These are phyloP conservation scores for Petroica traversi DNA, from an alignment of 2,113 vertebrate genomes.

Conservation along the genomic window DNA sequence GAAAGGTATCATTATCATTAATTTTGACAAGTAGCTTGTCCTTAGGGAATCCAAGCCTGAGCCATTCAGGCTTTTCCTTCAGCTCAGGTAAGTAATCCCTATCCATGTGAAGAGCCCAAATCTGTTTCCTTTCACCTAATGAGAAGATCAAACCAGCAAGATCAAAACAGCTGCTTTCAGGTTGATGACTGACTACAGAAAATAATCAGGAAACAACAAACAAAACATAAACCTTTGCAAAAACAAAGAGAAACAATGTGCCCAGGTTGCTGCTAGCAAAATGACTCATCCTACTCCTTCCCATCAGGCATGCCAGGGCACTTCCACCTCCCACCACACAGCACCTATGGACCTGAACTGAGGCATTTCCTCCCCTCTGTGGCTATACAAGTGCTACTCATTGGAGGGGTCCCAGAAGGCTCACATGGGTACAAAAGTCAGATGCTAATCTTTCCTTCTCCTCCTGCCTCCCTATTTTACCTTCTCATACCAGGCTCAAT, in stretches of 20 bases:
- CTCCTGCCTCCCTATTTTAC: neutral
- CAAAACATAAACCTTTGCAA: neutral
- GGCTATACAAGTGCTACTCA: neutral
- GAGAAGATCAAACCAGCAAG: neutral
- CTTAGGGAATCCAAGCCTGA: neutral
- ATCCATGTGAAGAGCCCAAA: neutral
- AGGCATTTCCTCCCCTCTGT: neutral
- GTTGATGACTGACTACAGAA: neutral
- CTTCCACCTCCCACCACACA: neutral
- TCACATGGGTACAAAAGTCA: neutral
- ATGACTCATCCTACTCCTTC: neutral
- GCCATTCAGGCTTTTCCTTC: neutral
- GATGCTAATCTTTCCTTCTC: neutral
- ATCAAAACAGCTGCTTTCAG: constrained; percentile 12
- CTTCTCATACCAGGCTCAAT: neutral
- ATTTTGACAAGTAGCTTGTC: constrained; percentile 54
- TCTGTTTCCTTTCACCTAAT: neutral
- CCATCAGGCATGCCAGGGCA: neutral
- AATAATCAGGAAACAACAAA: neutral
- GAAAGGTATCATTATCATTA: constrained; percentile 53
- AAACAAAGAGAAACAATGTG: neutral
- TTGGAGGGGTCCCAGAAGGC: neutral
- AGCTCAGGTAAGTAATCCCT: constrained; percentile 22
- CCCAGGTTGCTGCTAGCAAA: neutral
- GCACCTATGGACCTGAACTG: neutral